Evolutionary conservation across 2,888 invertebrate species (phyloP), one percentile per base, ranked within the genome.

Genomic region (Campoplex capitator): DNA sequence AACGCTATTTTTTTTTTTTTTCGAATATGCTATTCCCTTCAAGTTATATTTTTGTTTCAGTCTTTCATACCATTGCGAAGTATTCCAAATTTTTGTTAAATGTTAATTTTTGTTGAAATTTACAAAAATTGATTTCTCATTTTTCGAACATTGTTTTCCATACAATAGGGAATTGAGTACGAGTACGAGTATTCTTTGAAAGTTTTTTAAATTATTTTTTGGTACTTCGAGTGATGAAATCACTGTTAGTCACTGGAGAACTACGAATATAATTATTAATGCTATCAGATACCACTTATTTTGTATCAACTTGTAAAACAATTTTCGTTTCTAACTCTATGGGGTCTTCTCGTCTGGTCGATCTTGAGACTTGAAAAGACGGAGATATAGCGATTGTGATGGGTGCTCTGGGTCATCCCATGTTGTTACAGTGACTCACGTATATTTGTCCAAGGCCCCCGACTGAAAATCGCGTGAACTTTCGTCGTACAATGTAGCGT

Each of bases 371-470:
- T 73, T n/a, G 45, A 82, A 76, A 80, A 73, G 48, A 79, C 80
- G 51, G 80, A 76, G 65, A 45, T 76, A 62, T 38, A 70, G 16
- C 18, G 85, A 89, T 84, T 81, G 89, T 88, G 85, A 87, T 85
- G 84, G 85, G 56, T 42, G 42, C 75, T 80, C 73, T 51, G 87
- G 58, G 56, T 84, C 68, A 84, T 51, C 83, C 84, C 35, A 45
- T 93, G 92, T 93, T 93, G 92, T 92, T 91, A 89, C 90, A 92
- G 91, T 93, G 93, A 94, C 92, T 93, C 93, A 93, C 92, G 67
- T 80, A 83, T 94, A 93, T 93, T 93, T 93, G 92, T 91, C 92
- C 91, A 93, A 91, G 91, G 88, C 86, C 91, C 92, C 91, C 89
- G 68, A 83, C 85, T 70, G 78, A 83, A 82, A 82, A 87, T 87